A percentile compares a stretch with the other conserved stretches of the same genome.
Conservation (phyloP, 2,797 vertebrate genomes). For the Nothura maculosa region DNA sequence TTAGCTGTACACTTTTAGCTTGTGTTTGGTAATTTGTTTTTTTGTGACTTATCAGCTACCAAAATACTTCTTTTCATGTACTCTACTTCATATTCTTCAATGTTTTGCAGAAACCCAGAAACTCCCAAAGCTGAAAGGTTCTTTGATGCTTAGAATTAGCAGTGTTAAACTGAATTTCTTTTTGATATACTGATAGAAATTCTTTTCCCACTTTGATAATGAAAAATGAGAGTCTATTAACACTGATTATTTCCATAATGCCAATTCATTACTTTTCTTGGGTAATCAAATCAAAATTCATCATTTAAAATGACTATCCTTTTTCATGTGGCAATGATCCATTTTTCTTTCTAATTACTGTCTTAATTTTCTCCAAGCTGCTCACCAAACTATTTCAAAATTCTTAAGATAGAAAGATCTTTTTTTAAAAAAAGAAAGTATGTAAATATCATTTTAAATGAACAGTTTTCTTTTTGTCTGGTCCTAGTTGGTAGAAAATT, state of each 20-base stretch:
- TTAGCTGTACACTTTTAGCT: background rate
- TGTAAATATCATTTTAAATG: background rate
- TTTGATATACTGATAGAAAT: constrained; percentile 48
- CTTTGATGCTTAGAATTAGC: background rate
- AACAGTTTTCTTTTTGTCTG: background rate
- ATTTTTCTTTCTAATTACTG: constrained; percentile 72
- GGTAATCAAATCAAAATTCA: constrained; percentile 75
- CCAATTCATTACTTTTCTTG: constrained; percentile 65
- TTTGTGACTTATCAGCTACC: background rate
- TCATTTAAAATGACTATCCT: constrained; percentile 57
- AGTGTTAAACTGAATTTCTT: constrained; percentile 7
- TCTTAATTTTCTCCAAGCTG: constrained; percentile 51
- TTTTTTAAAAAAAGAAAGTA: background rate
- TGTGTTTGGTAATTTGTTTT: background rate
- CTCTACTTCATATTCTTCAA: background rate
- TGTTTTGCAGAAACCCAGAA: background rate
- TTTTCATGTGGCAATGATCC: constrained; percentile 57
- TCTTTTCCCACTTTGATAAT: constrained; percentile 45
- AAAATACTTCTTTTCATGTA: background rate
- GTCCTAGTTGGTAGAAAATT: background rate
- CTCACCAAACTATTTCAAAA: background rate
- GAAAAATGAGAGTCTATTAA: constrained; percentile 71
- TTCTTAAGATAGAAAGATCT: background rate
- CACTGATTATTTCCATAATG: constrained; percentile 48
- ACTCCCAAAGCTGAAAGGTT: background rate